Base-by-base conservation (phyloP, 2,797 vertebrate species). In the Artibeus jamaicensis region DNA sequence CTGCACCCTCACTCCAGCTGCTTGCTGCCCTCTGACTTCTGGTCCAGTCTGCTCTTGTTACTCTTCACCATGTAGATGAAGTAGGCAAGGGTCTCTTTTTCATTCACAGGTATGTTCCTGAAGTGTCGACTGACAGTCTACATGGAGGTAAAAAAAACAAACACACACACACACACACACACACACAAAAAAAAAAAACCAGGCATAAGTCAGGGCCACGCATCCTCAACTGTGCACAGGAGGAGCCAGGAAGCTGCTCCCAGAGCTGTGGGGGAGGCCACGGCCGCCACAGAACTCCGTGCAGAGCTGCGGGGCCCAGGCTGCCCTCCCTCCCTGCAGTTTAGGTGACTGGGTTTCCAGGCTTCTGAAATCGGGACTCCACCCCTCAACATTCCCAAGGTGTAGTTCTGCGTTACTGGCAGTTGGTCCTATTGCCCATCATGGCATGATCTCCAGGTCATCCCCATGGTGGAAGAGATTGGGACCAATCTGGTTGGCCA, bases 31-130 rank as follows among this genome's bases (percentile, higher is more conserved):
- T 99, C 99, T 0, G 99, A 98, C 93, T 99, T 99, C 99, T 99
- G 99, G 98, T 99, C 99, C 98, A 99, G 98, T 78, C 99, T 99
- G 93, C 99, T 99, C 98, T 99, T 99, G 98, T 99, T 99, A 98
- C 99, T 99, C 98, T 99, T 99, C 98, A 99, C 99, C 99, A 99
- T 99, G 98, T 99, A 99, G 97, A 99, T 99, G 97, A 99, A 99
- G 98, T 99, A 99, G 5, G 99, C 99, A 82, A 99, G 99, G 0
- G 99, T 99, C 98, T 99, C 99, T 98, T 99, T 99, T 98, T 99
- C 99, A 93, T 99, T 99, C 97, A 99, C 99, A 0, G 99, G 99
- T 93, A 99, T 99, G 96, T 99, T 99, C 98, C 99, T 99, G 98
- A 99, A 99, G 98, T 99, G 99, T 93, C 99, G 99, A 97, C 99